Base-by-base conservation (phyloP, 2,888 invertebrate species). In the Resseliella maxima region DNA sequence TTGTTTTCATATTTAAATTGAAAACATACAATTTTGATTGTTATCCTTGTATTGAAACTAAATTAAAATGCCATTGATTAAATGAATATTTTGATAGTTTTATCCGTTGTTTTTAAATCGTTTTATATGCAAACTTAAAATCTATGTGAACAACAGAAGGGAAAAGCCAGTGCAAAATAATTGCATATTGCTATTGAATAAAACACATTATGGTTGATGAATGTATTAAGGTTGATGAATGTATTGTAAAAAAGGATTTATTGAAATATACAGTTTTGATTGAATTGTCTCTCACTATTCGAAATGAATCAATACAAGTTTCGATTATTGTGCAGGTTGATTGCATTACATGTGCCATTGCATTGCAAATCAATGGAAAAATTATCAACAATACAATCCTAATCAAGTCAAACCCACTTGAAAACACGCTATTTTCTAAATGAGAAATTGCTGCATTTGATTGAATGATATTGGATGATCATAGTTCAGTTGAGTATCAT, bases 1-100 rank as follows among this genome's bases (percentile, higher is more conserved):
- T 72, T 72, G 31, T 72, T 72, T 72, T 72, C 72, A 31, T 35
- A 72, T 72, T 72, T 35, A 72, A 72, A 72, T 72, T 72, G 72
- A 72, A 59, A 59, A 59, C 59, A 59, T 59, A 59, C 59, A 59
- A n/a, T 5, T 59, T 59, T 59, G 24, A 59, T 59, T 59, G 59
- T 59, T 59, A 59, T 59, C 59, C 27, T n/a, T 59, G 59, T 18
- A 50, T 50, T 50, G 50, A 21, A 59, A 59, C 27, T 59, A 59
- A 59, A 59, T 59, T 59, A 59, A 59, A 59, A 15, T 72, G 72
- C 8, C 72, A 72, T 31, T 72, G 72, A 72, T 31, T 72, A 35
- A 72, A 35, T 72, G 72, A 12, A 31, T 31, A 72, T 72, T 31
- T 31, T 31, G 35, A 72, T 72, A 31, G 31, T 31, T 72, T 72